phyloP scores from a whole-genome alignment of 2,113 vertebrate species.

The Notechis scutatus region DNA sequence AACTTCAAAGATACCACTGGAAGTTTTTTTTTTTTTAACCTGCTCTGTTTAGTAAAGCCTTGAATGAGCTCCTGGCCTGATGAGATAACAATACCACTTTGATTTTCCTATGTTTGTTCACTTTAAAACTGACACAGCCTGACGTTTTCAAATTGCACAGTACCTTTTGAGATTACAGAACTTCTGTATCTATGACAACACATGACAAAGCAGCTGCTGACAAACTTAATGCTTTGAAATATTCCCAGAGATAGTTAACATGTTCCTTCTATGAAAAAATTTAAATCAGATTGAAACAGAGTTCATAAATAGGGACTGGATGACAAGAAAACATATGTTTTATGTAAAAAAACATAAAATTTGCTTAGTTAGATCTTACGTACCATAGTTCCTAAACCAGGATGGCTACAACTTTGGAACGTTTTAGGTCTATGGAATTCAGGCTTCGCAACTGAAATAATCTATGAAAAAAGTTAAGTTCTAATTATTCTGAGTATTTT shows the following conservation, averaged over 20 bases:
- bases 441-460: background rate
- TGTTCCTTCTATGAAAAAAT: constrained; percentile 18
- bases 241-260: constrained; percentile 25
- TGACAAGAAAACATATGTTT: background rate
- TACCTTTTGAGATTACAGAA: constrained; percentile 28
- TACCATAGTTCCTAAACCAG: rapidly evolving
- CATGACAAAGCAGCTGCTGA: background rate
- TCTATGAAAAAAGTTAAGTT: background rate
- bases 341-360: background rate
- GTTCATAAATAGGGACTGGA: background rate
- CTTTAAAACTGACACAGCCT: constrained; percentile 59
- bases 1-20: constrained; percentile 69
- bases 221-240: constrained; percentile 23
- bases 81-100: constrained; percentile 67
- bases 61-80: constrained; percentile 63
- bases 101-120: constrained; percentile 62
- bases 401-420: background rate
- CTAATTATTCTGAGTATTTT: background rate
- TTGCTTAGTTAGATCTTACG: background rate
- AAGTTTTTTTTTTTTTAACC: constrained; percentile 66
- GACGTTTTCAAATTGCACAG: constrained; percentile 50
- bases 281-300: constrained; percentile 5
- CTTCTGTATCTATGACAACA: constrained; percentile 15
- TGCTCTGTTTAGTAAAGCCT: constrained; percentile 46
- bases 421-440: background rate